A percentile compares a stretch with the other conserved stretches of the same genome.
Evolutionary conservation across 2,113 vertebrate species (phyloP).

Genomic region (Neotoma lepida): DNA sequence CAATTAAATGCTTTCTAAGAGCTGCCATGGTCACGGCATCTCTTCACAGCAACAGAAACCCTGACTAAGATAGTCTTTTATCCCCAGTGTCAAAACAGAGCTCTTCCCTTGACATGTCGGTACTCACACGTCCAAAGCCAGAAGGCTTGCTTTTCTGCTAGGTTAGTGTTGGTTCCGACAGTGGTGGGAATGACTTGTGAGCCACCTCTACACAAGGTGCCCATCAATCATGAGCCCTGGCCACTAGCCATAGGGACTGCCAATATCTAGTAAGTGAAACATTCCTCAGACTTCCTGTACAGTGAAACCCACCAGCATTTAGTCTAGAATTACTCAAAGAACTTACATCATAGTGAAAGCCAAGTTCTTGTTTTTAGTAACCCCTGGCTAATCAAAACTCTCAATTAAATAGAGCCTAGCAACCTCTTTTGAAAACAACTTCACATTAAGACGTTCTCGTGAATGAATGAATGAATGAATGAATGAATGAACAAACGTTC

Average conservation of each 20-base stretch:
- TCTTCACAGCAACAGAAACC: background rate
- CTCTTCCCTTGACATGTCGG: background rate
- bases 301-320: background rate
- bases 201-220: background rate
- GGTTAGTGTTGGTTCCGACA: background rate
- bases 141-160: background rate
- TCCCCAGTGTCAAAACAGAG: background rate
- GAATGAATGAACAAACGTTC: background rate
- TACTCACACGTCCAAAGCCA: background rate
- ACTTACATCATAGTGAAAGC: background rate
- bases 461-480: too few relatives aligned
- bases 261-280: background rate
- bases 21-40: background rate
- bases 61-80: background rate
- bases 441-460: conserved; percentile 36
- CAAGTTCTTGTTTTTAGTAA: conserved; percentile 29
- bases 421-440: conserved; percentile 56
- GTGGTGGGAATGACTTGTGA: background rate
- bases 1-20: background rate
- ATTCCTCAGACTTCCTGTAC: background rate
- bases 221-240: background rate
- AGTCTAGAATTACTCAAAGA: background rate
- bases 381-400: conserved; percentile 13
- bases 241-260: background rate
- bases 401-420: background rate